phyloP scores from a whole-genome alignment of 2,888 invertebrate species.

The Venusia cambrica region DNA sequence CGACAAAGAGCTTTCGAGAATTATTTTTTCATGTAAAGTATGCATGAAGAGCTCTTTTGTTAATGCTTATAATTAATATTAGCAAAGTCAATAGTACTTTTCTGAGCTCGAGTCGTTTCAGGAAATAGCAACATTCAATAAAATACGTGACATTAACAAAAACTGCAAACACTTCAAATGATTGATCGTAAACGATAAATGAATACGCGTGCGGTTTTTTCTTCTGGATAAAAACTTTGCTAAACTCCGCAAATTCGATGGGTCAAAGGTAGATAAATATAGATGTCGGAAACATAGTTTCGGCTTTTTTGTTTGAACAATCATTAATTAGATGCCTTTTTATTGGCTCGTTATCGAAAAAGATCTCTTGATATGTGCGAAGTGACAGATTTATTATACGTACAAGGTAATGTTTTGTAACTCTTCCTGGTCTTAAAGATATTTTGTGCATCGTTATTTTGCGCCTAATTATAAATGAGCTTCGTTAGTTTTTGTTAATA shows the following conservation, averaged over 20 bases:
- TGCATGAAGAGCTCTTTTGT: no score
- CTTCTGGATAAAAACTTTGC: conserved; percentile 48
- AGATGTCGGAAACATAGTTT: conserved; percentile 58
- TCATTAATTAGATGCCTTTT: conserved; percentile 71
- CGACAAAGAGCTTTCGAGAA: no score
- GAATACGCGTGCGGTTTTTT: conserved; percentile 49
- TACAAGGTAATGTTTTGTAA: conserved; percentile 60
- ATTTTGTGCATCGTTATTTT: conserved; percentile 44
- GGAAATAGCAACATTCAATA: conserved; percentile 51
- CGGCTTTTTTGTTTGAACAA: conserved; percentile 65
- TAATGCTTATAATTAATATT: not conserved
- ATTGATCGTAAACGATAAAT: conserved; percentile 59
- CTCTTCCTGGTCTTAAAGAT: conserved; percentile 55
- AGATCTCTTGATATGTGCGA: conserved; percentile 60
- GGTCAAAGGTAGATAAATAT: conserved; percentile 57
- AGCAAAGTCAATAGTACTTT: conserved; percentile 23
- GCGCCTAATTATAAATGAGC: conserved; percentile 38
- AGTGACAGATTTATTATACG: conserved; percentile 71
- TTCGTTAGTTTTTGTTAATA: no score
- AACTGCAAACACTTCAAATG: conserved; percentile 49
- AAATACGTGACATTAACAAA: conserved; percentile 57
- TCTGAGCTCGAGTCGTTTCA: conserved; percentile 41
- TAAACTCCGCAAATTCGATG: conserved; percentile 51
- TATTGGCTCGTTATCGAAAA: conserved; percentile 64
- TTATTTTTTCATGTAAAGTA: no score